These are phyloP conservation scores for Achlya flavicornis DNA, from an alignment of 2,888 invertebrate genomes.

Conservation along the genomic window DNA sequence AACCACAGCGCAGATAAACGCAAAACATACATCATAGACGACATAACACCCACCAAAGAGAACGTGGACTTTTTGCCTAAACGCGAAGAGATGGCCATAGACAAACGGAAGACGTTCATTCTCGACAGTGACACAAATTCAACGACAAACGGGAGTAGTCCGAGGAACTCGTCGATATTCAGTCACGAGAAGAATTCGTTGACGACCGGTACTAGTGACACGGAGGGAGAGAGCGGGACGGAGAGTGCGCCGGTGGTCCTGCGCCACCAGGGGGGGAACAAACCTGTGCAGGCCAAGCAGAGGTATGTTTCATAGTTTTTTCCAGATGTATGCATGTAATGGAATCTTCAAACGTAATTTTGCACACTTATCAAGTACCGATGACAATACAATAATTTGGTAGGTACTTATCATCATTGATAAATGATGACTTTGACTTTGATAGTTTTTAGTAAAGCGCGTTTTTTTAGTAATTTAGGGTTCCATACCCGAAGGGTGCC, in stretches of 20 bases:
- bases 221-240: slow-evolving; percentile 74
- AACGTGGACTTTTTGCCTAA: slow-evolving; percentile 64
- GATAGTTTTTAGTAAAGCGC: too few relatives aligned
- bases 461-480: too few relatives aligned
- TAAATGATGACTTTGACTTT: too few relatives aligned
- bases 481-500: too few relatives aligned
- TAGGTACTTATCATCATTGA: too few relatives aligned
- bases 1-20: slow-evolving; percentile 63
- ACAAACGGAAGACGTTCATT: slow-evolving; percentile 77
- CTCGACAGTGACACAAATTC: slow-evolving; percentile 78
- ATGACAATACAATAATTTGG: too few relatives aligned
- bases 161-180: slow-evolving; percentile 75
- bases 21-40: slow-evolving; percentile 72
- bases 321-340: too few relatives aligned
- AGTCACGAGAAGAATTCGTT: slow-evolving; percentile 67
- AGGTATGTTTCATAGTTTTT: slow-evolving; percentile 44
- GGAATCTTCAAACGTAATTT: too few relatives aligned
- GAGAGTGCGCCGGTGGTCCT: slow-evolving; percentile 72
- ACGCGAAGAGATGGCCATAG: slow-evolving; percentile 52
- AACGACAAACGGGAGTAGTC: slow-evolving; percentile 78
- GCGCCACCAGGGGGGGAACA: slow-evolving; percentile 56
- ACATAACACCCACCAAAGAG: slow-evolving; percentile 71
- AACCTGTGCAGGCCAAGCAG: slow-evolving; percentile 60
- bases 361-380: too few relatives aligned
- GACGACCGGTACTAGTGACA: slow-evolving; percentile 70